Evolutionary conservation across 92 coral and sea anemone genomes (phyloP), one percentile per base, ranked within the genome.

Genomic region (Desmophyllum pertusum): DNA sequence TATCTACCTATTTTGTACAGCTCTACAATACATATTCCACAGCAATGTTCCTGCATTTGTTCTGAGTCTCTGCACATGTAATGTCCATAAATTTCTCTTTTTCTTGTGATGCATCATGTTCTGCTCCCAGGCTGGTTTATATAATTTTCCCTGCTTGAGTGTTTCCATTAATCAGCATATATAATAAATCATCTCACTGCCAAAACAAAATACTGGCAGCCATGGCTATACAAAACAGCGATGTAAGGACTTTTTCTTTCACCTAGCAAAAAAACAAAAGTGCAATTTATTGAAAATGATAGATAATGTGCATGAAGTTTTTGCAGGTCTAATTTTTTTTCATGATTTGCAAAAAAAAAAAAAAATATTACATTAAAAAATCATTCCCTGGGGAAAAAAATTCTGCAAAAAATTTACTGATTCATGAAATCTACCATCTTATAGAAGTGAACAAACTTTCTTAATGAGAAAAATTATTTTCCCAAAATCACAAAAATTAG

Each of bases 221-320:
- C 99, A 96, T 96, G 50, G 98, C 99, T 62, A 96, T 70, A 89
- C 99, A 96, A 77, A 63, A 92, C 78, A 18, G 99, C 99, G 63
- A 96, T 92, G 72, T 96, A 96, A 10, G 99, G 99, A 72, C 99
- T 96, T 81, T 96, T 96, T 83, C 99, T 96, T 91, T 96, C 99
- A 72, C 99, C 99, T 95, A 76, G 27, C 42, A 84, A 17, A 73
- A 29, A 40, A 53, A n/a, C 42, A 62, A 61, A 17, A 78, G 37
- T 7, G 30, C 67, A 61, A 25, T 5, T 5, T 27, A 61, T 5
- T 5, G 31, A n/a, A n/a, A n/a, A n/a, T n/a, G n/a, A n/a, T n/a
- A n/a, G n/a, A n/a, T n/a, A n/a, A n/a, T n/a, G n/a, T n/a, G n/a
- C n/a, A n/a, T n/a, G n/a, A n/a, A n/a, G n/a, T n/a, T n/a, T n/a